These are phyloP conservation scores for Ophioninae sp. DNA, from an alignment of 2,888 invertebrate species.

Conservation along the genomic window DNA sequence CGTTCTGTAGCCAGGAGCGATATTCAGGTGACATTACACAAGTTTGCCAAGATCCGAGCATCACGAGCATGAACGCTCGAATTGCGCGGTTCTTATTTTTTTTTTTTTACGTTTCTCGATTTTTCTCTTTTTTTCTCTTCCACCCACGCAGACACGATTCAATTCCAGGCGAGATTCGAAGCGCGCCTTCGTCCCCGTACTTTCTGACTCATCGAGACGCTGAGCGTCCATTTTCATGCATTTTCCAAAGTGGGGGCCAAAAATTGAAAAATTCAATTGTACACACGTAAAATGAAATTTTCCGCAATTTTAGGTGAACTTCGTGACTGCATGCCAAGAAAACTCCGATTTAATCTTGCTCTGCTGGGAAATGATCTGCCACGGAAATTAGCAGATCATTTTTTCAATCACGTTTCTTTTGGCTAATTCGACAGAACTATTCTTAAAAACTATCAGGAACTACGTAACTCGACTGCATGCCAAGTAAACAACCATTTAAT, in stretches of 20 bases:
- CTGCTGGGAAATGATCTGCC: too few species aligned
- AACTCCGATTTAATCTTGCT: too few species aligned
- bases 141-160: slow-evolving; percentile 12
- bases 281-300: not conserved
- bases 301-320: not conserved
- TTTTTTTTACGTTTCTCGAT: too few species aligned
- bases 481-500: too few species aligned
- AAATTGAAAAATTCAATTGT: not conserved
- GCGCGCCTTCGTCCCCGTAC: slow-evolving; percentile 10
- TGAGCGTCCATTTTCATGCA: not conserved
- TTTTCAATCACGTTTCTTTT: too few species aligned
- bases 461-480: too few species aligned
- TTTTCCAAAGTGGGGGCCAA: not conserved
- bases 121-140: slow-evolving; percentile 2
- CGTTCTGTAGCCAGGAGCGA: slow-evolving; percentile 43
- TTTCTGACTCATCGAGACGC: slow-evolving; percentile 35
- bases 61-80: slow-evolving; percentile 26
- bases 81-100: slow-evolving; percentile 36
- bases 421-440: too few species aligned
- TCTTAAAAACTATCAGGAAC: too few species aligned
- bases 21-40: slow-evolving; percentile 61
- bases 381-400: too few species aligned
- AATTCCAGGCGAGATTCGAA: slow-evolving; percentile 33
- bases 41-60: slow-evolving; percentile 7
- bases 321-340: too few species aligned